These are phyloP conservation scores for Neosilurus mollespiculum DNA, from an alignment of 2,797 vertebrate species.

Conservation along the genomic window DNA sequence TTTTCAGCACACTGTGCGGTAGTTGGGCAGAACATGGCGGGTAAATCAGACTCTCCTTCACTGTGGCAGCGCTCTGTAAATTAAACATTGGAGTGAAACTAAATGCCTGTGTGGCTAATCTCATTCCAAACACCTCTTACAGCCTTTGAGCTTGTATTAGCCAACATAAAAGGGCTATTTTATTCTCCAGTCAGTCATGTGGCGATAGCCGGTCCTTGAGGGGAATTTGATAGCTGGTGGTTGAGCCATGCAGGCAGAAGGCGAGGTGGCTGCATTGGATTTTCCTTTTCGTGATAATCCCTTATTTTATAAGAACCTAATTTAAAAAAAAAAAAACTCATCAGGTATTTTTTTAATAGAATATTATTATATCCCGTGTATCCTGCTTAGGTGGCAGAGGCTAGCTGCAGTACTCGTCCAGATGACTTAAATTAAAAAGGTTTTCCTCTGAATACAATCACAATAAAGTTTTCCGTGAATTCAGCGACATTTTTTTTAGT, in stretches of 20 bases:
- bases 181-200: slow-evolving; percentile 25
- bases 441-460: not conserved
- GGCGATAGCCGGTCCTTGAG: slow-evolving; percentile 33
- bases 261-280: not conserved
- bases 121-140: slow-evolving; percentile 36
- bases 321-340: slow-evolving; percentile 10
- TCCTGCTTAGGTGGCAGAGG: slow-evolving; percentile 17
- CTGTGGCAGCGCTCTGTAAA: slow-evolving; percentile 13
- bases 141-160: slow-evolving; percentile 39
- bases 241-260: slow-evolving; percentile 16
- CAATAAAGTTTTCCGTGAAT: not conserved
- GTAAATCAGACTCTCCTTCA: not conserved
- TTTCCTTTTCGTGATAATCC: slow-evolving; percentile 29
- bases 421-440: not conserved
- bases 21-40: slow-evolving; percentile 12
- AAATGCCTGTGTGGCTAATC: slow-evolving; percentile 35
- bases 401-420: not conserved
- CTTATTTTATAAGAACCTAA: slow-evolving; percentile 9
- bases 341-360: slow-evolving; percentile 2
- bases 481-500: not conserved
- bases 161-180: slow-evolving; percentile 36
- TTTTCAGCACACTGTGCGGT: slow-evolving; percentile 21
- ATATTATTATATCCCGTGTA: slow-evolving; percentile 6
- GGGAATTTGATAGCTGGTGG: slow-evolving; percentile 29
- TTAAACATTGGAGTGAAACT: slow-evolving; percentile 22